Conservation (phyloP, 2,113 vertebrate genomes). For the Anolis sagrei region DNA sequence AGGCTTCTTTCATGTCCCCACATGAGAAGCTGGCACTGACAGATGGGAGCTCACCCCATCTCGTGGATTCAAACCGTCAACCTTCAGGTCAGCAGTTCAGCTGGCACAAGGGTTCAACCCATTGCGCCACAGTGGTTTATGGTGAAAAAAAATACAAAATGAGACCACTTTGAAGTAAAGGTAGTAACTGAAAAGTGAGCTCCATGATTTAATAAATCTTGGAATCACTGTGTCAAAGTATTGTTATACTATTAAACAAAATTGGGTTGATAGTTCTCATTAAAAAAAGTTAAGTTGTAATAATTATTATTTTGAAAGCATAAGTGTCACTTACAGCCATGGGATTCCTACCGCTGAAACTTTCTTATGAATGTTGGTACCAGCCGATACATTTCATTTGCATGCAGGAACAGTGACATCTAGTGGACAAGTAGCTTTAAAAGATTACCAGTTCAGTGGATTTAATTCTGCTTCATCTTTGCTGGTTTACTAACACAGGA, state of each 20-base stretch:
- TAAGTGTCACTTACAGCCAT: slow-evolving; percentile 17
- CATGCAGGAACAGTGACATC: slow-evolving; percentile 78
- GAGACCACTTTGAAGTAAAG: not conserved
- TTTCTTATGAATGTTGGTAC: slow-evolving; percentile 31
- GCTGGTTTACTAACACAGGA: not conserved
- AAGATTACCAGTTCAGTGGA: not conserved
- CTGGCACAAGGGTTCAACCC: too few relatives aligned
- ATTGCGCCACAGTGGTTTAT: too few relatives aligned
- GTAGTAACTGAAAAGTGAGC: slow-evolving; percentile 21
- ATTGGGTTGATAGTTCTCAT: slow-evolving; percentile 23
- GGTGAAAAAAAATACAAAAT: slow-evolving; percentile 2
- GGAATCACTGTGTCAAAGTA: not conserved
- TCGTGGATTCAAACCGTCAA: too few relatives aligned
- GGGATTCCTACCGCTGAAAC: slow-evolving; percentile 41
- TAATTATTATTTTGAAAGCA: slow-evolving; percentile 35
- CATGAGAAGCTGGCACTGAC: too few relatives aligned
- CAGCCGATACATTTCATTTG: slow-evolving; percentile 7
- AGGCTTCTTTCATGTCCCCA: too few relatives aligned
- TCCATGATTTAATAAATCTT: not conserved
- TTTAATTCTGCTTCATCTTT: not conserved
- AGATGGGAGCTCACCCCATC: too few relatives aligned
- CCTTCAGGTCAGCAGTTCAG: too few relatives aligned
- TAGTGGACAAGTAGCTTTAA: slow-evolving; percentile 64
- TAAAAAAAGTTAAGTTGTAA: slow-evolving; percentile 56
- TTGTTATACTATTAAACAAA: slow-evolving; percentile 10